Evolutionary conservation across 2,113 vertebrate genomes (phyloP).

Genomic region (Origma solitaria): DNA sequence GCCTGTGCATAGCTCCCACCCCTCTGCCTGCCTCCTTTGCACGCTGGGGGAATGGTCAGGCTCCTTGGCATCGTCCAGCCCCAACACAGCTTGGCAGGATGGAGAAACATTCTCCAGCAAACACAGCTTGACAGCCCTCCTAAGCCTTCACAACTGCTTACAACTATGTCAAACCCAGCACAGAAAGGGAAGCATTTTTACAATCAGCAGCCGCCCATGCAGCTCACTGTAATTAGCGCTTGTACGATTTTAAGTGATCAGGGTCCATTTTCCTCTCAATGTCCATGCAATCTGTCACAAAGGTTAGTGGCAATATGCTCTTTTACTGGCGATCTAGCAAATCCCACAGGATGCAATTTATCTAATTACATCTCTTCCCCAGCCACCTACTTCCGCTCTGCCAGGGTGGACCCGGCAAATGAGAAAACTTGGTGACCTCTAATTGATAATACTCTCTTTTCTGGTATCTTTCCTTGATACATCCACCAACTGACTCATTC

Average conservation of each 20-base stretch:
- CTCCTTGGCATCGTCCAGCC: rapidly evolving
- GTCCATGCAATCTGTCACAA: neutral
- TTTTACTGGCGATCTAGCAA: neutral
- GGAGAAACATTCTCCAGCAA: neutral
- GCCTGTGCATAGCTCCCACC: neutral
- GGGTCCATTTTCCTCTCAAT: neutral
- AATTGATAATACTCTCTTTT: neutral
- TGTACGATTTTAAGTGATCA: neutral
- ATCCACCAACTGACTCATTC: neutral
- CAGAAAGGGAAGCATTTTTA: neutral
- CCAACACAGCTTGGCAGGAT: neutral
- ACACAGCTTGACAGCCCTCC: neutral
- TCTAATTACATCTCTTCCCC: neutral
- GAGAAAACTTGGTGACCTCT: neutral
- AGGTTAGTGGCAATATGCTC: neutral
- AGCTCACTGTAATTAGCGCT: neutral
- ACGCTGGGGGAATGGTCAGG: neutral
- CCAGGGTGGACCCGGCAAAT: neutral
- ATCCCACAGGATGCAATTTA: neutral
- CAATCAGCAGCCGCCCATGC: neutral
- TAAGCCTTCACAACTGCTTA: neutral
- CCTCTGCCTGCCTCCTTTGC: neutral
- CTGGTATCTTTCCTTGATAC: neutral
- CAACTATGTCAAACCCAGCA: neutral
- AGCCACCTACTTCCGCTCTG: neutral